A percentile compares a stretch with the other conserved stretches of the same genome.
These are phyloP conservation scores for Hydraecia micacea DNA, from an alignment of 2,888 invertebrate genomes.

Conservation along the genomic window DNA sequence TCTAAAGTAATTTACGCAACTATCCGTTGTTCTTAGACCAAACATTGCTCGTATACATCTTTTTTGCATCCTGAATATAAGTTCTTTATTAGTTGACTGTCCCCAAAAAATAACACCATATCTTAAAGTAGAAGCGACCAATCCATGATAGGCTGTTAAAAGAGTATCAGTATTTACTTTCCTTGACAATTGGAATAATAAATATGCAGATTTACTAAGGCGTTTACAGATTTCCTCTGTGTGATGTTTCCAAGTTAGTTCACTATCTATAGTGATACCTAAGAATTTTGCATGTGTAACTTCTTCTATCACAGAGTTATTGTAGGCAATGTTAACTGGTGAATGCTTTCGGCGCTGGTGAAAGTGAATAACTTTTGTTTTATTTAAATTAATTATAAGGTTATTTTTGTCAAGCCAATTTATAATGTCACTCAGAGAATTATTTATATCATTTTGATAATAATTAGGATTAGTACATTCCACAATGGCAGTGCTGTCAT, in stretches of 20 bases:
- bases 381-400: not conserved
- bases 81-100: not conserved
- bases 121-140: not conserved
- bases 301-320: not conserved
- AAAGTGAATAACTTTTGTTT: not conserved
- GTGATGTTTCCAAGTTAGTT: not conserved
- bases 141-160: not conserved
- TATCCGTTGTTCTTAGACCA: not conserved
- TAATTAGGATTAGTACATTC: not conserved
- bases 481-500: not conserved
- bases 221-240: not conserved
- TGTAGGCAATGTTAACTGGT: not conserved
- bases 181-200: not conserved
- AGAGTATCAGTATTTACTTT: not conserved
- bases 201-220: not conserved
- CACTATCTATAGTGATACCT: too few species aligned
- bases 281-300: too few species aligned
- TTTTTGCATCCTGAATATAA: not conserved
- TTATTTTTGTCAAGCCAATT: not conserved
- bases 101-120: not conserved
- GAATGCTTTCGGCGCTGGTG: not conserved
- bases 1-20: not conserved
- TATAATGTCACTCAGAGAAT: not conserved
- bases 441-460: not conserved
- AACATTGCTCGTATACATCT: not conserved